Evolutionary conservation across 2,888 invertebrate species (phyloP), one percentile per base, ranked within the genome.

Genomic region (Pycnomerus fuliginosus): DNA sequence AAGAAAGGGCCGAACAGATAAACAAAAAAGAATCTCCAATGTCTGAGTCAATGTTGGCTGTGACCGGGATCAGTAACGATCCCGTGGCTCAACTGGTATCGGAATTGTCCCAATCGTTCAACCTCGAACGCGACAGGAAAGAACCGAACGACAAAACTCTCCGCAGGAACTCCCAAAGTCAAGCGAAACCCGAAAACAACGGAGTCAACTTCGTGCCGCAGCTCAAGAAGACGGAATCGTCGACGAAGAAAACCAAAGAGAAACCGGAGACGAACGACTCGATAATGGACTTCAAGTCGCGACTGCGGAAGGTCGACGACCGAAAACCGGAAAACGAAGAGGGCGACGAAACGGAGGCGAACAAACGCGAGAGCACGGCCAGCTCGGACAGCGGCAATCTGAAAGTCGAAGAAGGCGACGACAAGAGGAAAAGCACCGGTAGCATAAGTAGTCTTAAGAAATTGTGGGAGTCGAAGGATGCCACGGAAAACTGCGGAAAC

Each of bases 371-470:
- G 55, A 75, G 72, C 48, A 70, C 71, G 2, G 71, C 72, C 8
- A 72, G 73, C 56, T 68, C 70, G 0, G 73, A 73, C 43, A 71
- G 71, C 46, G 68, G 68, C 3, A 72, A 76, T 51, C 49, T 69
- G 32, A 71, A 71, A 56, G 63, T 69, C 16, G 82, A 79, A 4
- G 87, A 87, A 34, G 82, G 81, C 10, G 89, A 90, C 35, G 90
- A 90, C 67, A 93, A 92, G 69, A 79, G 93, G 8, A 85, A 90
- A 55, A 92, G 92, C 71, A 92, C 92, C 32, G 93, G 93, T 49
- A 91, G 91, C 74, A 94, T 94, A 64, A 91, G 86, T 69, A 93
- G 90, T 71, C 76, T 94, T 61, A 93, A 93, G 70, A 90, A 90
- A 71, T 75, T 94, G 50, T 94, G 94, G 94, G 94, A 94, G 73